Percentiles rank a stretch among this genome's conserved stretches.
phyloP scores from a whole-genome alignment of 2,888 invertebrate genomes.

The Nomada fabriciana region DNA sequence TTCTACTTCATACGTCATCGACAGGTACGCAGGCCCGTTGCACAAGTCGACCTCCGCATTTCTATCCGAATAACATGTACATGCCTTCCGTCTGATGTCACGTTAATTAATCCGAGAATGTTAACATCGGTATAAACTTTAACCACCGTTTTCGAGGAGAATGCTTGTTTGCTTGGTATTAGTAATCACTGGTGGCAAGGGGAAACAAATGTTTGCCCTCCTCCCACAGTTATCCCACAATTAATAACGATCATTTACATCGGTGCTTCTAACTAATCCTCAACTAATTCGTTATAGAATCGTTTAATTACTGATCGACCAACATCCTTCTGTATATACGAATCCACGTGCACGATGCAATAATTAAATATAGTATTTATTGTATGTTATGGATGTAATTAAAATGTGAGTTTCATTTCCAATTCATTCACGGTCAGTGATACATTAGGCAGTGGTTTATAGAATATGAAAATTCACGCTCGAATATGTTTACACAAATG shows the following conservation, averaged over 20 bases:
- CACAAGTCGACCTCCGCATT: background rate
- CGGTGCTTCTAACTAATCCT: background rate
- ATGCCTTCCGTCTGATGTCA: background rate
- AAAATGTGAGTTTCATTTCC: too few species aligned
- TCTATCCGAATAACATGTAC: background rate
- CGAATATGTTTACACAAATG: too few species aligned
- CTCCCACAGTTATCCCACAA: background rate
- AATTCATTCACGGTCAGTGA: too few species aligned
- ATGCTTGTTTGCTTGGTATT: background rate
- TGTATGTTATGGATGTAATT: background rate
- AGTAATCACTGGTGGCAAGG: background rate
- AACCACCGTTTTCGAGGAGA: background rate
- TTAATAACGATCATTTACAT: slow-evolving; percentile 16
- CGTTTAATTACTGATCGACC: background rate
- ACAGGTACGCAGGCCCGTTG: slow-evolving; percentile 16
- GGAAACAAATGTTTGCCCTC: slow-evolving; percentile 8
- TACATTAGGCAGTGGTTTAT: too few species aligned
- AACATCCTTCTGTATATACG: background rate
- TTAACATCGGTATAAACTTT: background rate
- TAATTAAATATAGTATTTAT: background rate
- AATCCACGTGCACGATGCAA: background rate
- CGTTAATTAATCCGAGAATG: slow-evolving; percentile 1
- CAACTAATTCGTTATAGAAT: background rate
- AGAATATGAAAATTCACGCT: too few species aligned
- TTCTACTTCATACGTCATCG: slow-evolving; percentile 17